A percentile compares a stretch with the other conserved stretches of the same genome.
Evolutionary conservation across 2,888 invertebrate genomes (phyloP).

Genomic region (Hedya salicella): DNA sequence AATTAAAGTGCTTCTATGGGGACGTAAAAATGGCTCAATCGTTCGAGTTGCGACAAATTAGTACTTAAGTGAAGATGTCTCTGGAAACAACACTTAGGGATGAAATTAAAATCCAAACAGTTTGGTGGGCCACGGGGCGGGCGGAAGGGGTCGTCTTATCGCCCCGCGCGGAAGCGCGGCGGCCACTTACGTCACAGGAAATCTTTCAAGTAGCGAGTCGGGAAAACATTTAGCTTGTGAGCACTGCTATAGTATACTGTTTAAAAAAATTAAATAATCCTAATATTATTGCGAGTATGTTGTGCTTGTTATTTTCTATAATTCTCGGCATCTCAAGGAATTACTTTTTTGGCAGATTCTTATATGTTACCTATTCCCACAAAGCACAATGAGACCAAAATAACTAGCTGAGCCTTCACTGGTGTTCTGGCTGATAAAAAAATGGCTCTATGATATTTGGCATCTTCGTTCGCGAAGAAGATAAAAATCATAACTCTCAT

Average conservation of each 20-base stretch:
- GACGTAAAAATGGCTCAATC: slow-evolving; percentile 62
- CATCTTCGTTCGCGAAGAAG: too few species aligned
- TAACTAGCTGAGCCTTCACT: too few species aligned
- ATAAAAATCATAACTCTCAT: too few species aligned
- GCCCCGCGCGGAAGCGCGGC: slow-evolving; percentile 74
- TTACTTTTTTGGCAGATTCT: too few species aligned
- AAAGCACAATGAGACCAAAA: too few species aligned
- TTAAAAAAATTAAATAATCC: too few species aligned
- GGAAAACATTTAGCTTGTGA: slow-evolving; percentile 18
- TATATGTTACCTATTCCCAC: too few species aligned
- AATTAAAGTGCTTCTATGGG: slow-evolving; percentile 31
- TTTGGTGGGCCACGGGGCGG: slow-evolving; percentile 57
- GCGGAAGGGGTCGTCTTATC: slow-evolving; percentile 67
- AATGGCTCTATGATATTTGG: too few species aligned
- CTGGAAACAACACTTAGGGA: slow-evolving; percentile 80
- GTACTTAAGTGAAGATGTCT: slow-evolving; percentile 76
- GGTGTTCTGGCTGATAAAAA: too few species aligned
- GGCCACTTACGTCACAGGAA: slow-evolving; percentile 65
- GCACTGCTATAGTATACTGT: not conserved
- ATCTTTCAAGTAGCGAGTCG: slow-evolving; percentile 51
- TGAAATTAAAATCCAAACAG: slow-evolving; percentile 83
- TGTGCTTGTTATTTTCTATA: too few species aligned
- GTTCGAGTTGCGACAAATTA: slow-evolving; percentile 78
- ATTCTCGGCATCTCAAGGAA: too few species aligned
- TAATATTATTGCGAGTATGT: too few species aligned